Evolutionary conservation across 2,797 vertebrate genomes (phyloP).

Genomic region (Pyrocephalus nanus): DNA sequence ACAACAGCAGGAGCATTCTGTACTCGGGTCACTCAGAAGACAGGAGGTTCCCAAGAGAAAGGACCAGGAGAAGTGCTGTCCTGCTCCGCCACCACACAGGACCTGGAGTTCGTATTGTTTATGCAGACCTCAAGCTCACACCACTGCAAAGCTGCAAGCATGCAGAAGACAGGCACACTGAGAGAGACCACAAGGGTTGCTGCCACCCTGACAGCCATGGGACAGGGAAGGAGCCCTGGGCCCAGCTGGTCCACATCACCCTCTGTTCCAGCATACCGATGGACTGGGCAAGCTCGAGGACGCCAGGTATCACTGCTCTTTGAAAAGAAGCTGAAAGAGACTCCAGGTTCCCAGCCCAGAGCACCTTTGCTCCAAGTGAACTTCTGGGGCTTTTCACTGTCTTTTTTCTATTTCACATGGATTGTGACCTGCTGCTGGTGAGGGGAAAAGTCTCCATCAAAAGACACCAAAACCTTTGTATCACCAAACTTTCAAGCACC

Average conservation of each 20-base stretch:
- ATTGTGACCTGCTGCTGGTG: not conserved
- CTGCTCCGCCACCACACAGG: not conserved
- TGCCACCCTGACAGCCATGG: not conserved
- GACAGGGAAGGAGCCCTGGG: not conserved
- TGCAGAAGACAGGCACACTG: accelerated
- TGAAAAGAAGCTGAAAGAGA: not conserved
- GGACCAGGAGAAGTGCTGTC: not conserved
- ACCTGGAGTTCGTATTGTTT: accelerated
- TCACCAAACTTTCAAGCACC: not conserved
- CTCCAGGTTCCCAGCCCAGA: not conserved
- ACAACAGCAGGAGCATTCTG: not conserved
- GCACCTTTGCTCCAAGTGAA: not conserved
- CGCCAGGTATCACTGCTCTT: not conserved
- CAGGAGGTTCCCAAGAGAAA: not conserved
- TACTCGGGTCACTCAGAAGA: not conserved
- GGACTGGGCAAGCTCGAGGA: not conserved
- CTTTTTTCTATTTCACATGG: not conserved
- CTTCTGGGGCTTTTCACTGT: not conserved
- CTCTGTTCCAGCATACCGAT: accelerated
- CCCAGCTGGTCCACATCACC: no score
- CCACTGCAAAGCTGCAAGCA: not conserved
- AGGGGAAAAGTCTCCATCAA: not conserved
- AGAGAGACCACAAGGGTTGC: not conserved
- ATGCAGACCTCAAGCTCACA: accelerated
- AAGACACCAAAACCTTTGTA: accelerated